Conservation (phyloP, 2,888 invertebrate species). For the Diarsia dahlii region DNA sequence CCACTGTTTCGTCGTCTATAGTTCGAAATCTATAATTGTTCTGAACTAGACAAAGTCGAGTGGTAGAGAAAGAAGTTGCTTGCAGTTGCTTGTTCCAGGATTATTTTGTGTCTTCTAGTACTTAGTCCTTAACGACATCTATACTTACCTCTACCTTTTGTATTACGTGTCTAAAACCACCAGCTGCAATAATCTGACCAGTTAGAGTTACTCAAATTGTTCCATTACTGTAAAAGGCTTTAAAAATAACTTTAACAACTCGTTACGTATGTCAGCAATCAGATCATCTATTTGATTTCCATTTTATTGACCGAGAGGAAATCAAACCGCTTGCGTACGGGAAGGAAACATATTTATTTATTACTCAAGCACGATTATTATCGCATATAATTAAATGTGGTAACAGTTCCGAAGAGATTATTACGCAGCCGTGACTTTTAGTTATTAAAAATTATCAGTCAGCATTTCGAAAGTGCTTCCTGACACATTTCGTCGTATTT, state of each 20-base stretch:
- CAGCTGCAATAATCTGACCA: neutral
- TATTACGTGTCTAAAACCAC: neutral
- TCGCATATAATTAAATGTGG: constrained; percentile 26
- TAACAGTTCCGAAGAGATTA: constrained; percentile 30
- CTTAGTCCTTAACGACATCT: neutral
- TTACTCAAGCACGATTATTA: constrained; percentile 33
- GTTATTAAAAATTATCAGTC: constrained; percentile 11
- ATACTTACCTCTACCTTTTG: neutral
- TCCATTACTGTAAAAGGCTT: neutral
- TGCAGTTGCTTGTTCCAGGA: neutral
- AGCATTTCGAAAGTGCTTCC: constrained; percentile 34
- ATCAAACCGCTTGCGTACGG: constrained; percentile 8
- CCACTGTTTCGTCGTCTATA: too few relatives aligned
- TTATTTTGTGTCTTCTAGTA: neutral
- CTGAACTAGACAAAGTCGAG: neutral
- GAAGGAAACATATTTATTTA: constrained; percentile 45
- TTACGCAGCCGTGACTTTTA: constrained; percentile 27
- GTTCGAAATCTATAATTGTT: neutral
- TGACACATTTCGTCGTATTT: constrained; percentile 60
- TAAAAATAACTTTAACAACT: neutral
- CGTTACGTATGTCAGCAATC: constrained; percentile 21
- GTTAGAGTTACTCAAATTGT: neutral
- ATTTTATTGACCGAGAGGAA: constrained; percentile 37
- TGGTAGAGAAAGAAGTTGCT: neutral
- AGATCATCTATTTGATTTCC: constrained; percentile 34